phyloP scores from a whole-genome alignment of 1,140 invertebrate species.

The Pentalonia nigronervosa region DNA sequence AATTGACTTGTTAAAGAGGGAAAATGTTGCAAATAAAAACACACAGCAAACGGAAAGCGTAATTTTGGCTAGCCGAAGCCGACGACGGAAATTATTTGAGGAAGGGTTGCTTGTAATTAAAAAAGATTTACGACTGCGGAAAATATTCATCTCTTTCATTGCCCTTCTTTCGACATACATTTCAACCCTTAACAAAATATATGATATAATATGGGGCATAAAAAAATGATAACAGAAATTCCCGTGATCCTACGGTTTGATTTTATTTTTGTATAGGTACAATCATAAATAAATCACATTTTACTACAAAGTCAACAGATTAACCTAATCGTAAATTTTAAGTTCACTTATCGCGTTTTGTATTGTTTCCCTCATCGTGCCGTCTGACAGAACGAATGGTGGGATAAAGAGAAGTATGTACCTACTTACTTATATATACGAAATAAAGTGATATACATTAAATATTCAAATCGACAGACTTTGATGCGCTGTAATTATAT shows the following conservation, averaged over 20 bases:
- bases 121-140: slow-evolving; percentile 44
- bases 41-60: slow-evolving; percentile 21
- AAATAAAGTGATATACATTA: too few species aligned
- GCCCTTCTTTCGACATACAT: background rate
- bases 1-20: slow-evolving; percentile 48
- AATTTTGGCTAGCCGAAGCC: slow-evolving; percentile 2
- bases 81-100: slow-evolving; percentile 50
- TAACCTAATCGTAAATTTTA: background rate
- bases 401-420: background rate
- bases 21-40: slow-evolving; percentile 16
- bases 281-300: slow-evolving; percentile 5
- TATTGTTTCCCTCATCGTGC: background rate
- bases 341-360: background rate
- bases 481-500: background rate
- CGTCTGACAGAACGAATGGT: background rate
- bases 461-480: background rate
- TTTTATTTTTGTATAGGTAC: slow-evolving; percentile 6
- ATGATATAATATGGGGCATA: background rate
- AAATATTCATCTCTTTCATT: slow-evolving; percentile 20
- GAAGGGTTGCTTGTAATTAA: slow-evolving; percentile 52
- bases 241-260: background rate
- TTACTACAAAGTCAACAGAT: slow-evolving; percentile 13
- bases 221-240: background rate
- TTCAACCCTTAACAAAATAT: background rate
- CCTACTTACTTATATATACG: too few species aligned